Base-by-base conservation (phyloP, 2,888 invertebrate genomes). In the Polyommatus iphigenia region DNA sequence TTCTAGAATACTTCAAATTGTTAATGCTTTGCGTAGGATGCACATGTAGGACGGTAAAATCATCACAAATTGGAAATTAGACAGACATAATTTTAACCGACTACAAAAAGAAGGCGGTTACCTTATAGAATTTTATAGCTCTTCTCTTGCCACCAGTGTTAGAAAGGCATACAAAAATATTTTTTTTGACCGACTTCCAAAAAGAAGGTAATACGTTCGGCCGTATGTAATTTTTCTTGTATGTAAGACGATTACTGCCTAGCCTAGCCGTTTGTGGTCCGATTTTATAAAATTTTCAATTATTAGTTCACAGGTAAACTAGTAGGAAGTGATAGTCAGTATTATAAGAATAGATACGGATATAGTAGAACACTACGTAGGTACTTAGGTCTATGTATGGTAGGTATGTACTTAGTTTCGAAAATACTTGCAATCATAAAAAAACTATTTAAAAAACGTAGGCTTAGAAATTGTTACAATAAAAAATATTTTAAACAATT, bases 1-100 rank as follows among this genome's bases (percentile, higher is more conserved):
- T 92, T 85, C 83, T 78, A 80, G 82, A 71, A 92, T 92, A 92
- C 90, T 92, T 84, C 91, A 57, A 91, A 86, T 92, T 91, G 89
- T 83, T 81, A 89, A 90, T 91, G 90, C 89, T 85, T 36, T 59
- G 36, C 10, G 59, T 54, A 54, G 7, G 10, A 59, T 5, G 54
- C 29, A 18, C 24, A 62, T 62, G 59, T 20, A 20, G n/a, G 59
- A 10, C 8, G 59, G 59, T 59, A 59, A 59, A 59, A 59, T n/a
- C 54, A 54, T 5, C n/a, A 20, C n/a, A 18, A 54, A 54, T 18
- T 54, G 18, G 24, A 24, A 24, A 24, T 18, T 54, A 50, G 54
- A 54, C 18, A 18, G 18, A 54, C 4, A 54, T 18, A 5, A 50
- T 50, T 50, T 50, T 50, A 50, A 54, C 54, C 54, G 3, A 18